Evolutionary conservation across 2,888 invertebrate species (phyloP), one percentile per base, ranked within the genome.

Genomic region (Tiphia femorata): DNA sequence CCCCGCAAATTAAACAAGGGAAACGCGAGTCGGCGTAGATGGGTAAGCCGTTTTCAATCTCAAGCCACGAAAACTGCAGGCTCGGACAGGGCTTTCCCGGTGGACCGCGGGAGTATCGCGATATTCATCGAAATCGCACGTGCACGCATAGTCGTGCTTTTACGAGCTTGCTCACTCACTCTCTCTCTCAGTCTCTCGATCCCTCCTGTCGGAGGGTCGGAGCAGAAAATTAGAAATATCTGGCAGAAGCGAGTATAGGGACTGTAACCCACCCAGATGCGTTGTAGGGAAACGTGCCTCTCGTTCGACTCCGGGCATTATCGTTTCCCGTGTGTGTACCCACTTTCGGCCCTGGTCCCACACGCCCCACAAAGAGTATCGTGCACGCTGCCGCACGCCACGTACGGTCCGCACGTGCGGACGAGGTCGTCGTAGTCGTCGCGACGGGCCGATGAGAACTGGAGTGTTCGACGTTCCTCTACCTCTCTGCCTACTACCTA

Each of bases 151-250:
- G 2, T n/a, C 14, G 40, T 40, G 16, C 23, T 35, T 16, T 35
- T 3, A 8, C 3, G 6, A 12, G 14, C 12, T n/a, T 37, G 21
- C 23, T 3, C 23, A 21, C 3, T 14, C 21, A 21, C 23, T 3
- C 27, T 25, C 17, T 12, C n/a, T 37, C 19, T 14, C 17, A 25
- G 4, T 8, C 5, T 37, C 19, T 37, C 37, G 37, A 37, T 37
- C 37, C 17, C 14, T 17, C 19, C 37, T 17, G 17, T 35, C 35
- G 17, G 41, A 41, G n/a, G 12, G 33, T 53, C 65, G 52, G 50
- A 49, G 52, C 54, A 64, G 70, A 62, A 69, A 73, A 75, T 75
- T 68, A 69, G 68, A 67, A 70, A 70, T 70, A 72, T 75, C 66
- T 64, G 70, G 62, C 65, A 60, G 56, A 59, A 56, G 58, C 59